Conservation (phyloP, 2,797 vertebrate genomes). For the Clarias pachynema region DNA sequence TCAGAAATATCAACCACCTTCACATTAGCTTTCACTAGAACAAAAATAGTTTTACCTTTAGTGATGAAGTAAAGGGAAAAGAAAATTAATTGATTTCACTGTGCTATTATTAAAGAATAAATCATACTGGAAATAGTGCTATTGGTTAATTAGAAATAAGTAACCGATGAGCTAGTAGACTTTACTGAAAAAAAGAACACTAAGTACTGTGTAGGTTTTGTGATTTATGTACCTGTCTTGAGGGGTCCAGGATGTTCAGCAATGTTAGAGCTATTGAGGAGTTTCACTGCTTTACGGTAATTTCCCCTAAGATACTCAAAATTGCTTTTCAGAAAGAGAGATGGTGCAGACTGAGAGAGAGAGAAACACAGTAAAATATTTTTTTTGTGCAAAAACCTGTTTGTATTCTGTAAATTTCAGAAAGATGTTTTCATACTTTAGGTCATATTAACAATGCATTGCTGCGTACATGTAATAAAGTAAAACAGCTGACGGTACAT, state of each 20-base stretch:
- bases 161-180: background rate
- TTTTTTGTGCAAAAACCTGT: background rate
- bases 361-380: background rate
- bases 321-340: slow-evolving; percentile 97
- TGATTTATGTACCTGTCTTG: slow-evolving; percentile 86
- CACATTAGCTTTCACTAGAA: background rate
- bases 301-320: slow-evolving; percentile 98
- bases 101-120: background rate
- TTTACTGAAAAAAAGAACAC: background rate
- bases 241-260: slow-evolving; percentile 95
- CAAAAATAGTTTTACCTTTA: background rate
- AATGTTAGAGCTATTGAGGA: slow-evolving; percentile 95
- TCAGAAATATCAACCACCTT: background rate
- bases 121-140: background rate
- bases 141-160: background rate
- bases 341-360: slow-evolving; percentile 86
- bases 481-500: slow-evolving; percentile 8
- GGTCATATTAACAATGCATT: slow-evolving; percentile 2
- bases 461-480: background rate
- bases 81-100: too few relatives aligned
- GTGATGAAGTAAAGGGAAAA: background rate
- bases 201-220: background rate
- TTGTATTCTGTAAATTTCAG: background rate
- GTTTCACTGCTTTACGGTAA: slow-evolving; percentile 96
- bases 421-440: slow-evolving; percentile 1